Evolutionary conservation across 2,888 invertebrate genomes (phyloP).

Genomic region (Cerastis leucographa): DNA sequence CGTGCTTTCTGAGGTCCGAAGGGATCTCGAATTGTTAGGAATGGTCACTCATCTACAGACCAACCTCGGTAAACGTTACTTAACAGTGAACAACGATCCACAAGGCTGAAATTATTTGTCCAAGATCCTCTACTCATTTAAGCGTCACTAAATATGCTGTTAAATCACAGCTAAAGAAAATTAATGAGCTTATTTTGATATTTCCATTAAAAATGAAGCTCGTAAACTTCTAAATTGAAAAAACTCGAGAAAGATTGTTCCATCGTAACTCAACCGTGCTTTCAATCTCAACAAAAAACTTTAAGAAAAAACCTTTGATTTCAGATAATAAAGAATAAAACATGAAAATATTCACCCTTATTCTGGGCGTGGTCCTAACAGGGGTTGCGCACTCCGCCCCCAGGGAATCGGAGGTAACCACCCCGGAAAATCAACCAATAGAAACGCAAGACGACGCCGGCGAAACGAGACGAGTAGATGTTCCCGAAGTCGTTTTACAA

Average conservation of each 20-base stretch:
- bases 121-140: not conserved
- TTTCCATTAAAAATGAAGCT: conserved; percentile 17
- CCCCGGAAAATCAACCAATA: conserved; percentile 75
- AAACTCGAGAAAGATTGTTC: conserved; percentile 28
- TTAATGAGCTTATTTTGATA: not conserved
- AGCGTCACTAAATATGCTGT: not conserved
- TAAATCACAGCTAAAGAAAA: not conserved
- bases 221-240: conserved; percentile 24
- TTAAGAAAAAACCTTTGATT: conserved; percentile 49
- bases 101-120: not conserved
- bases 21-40: not conserved
- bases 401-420: conserved; percentile 76
- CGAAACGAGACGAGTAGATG: conserved; percentile 77
- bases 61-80: not conserved
- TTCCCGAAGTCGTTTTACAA: conserved; percentile 86
- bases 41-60: not conserved
- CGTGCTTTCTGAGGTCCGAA: not conserved
- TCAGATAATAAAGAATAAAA: conserved; percentile 74
- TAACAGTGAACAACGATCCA: not conserved
- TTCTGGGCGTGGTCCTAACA: conserved; percentile 79
- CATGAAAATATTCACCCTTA: conserved; percentile 75
- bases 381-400: conserved; percentile 67
- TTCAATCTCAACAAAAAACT: conserved; percentile 48
- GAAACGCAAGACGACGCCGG: conserved; percentile 58
- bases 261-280: conserved; percentile 12